Evolutionary conservation across 2,113 vertebrate genomes (phyloP), one percentile per base, ranked within the genome.

Genomic region (Dolichotis patagonum): DNA sequence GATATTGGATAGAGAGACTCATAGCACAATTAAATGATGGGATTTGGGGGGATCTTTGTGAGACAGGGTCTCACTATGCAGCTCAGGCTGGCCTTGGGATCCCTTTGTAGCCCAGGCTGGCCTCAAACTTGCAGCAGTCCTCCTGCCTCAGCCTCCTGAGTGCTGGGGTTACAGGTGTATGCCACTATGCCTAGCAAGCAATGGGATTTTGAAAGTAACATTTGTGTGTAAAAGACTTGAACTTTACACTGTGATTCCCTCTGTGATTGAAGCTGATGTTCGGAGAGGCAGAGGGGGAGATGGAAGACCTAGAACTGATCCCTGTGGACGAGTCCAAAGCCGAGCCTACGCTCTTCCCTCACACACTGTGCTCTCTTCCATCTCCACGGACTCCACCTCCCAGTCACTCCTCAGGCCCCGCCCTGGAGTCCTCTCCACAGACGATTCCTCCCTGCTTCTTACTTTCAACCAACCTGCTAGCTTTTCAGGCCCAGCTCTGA

Each of bases 401-500:
- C 0, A 35, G 0, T 56, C 30, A 16, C 3, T 20, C 11, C 46
- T 35, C 12, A 58, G 82, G 22, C 12, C 30, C 24, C n/a, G 0
- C 0, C 1, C n/a, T 46, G 7, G 43, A 52, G 35, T 12, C 54
- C 2, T 1, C 1, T 9, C 26, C 24, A 0, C 5, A 5, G 13
- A 17, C 65, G 20, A 43, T 56, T 46, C n/a, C 54, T 63, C 13
- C 54, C 71, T 41, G 8, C 38, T 62, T 88, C n/a, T 58, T 24
- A 12, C 32, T 22, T 56, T 32, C 4, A n/a, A 28, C 41, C 49
- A 24, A 17, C n/a, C 63, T 54, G 58, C 62, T 26, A 63, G 9
- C 16, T 32, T 60, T 43, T 84, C 1, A 26, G 73, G 20, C 49
- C 78, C 11, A 38, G 30, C 63, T 88, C 88, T 80, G 41, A 86